A percentile compares a stretch with the other conserved stretches of the same genome.
phyloP scores from a whole-genome alignment of 2,888 invertebrate genomes.

The Dolomedes plantarius region DNA sequence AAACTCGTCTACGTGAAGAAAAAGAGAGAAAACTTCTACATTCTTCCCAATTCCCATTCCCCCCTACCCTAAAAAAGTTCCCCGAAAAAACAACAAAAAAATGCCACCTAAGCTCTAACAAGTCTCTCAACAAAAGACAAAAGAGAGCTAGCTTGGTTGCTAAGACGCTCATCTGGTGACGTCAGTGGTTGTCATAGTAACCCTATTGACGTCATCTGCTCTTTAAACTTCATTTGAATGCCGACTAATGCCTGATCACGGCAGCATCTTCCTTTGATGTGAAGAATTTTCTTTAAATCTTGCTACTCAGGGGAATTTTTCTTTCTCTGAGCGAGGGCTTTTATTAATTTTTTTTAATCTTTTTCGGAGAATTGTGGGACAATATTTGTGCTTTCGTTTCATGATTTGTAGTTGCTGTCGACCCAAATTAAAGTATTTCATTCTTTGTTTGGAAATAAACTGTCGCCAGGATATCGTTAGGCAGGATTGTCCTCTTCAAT shows the following conservation, averaged over 20 bases:
- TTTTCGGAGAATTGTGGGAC: not conserved
- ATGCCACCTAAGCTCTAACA: conserved; percentile 40
- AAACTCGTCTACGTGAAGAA: not conserved
- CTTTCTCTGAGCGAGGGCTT: not conserved
- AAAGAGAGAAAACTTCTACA: conserved; percentile 6
- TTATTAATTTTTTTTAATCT: not conserved
- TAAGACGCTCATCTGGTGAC: conserved; percentile 50
- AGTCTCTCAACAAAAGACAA: conserved; percentile 38
- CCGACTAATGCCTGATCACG: conserved; percentile 38
- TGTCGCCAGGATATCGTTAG: not conserved
- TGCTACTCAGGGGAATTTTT: conserved; percentile 6
- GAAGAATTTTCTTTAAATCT: not conserved
- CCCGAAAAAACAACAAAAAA: not conserved
- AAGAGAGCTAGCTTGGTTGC: conserved; percentile 28
- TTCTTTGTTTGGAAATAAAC: not conserved
- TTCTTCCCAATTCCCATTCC: not conserved
- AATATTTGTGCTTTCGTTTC: not conserved
- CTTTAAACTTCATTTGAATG: conserved; percentile 66
- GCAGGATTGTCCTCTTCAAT: not conserved
- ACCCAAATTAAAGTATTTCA: not conserved
- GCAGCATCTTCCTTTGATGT: conserved; percentile 19
- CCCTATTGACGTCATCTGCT: conserved; percentile 52
- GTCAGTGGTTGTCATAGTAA: conserved; percentile 55
- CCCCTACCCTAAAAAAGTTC: not conserved
- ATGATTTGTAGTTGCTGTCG: not conserved